phyloP scores from a whole-genome alignment of 2,113 vertebrate genomes.

The Bothrops jararaca region DNA sequence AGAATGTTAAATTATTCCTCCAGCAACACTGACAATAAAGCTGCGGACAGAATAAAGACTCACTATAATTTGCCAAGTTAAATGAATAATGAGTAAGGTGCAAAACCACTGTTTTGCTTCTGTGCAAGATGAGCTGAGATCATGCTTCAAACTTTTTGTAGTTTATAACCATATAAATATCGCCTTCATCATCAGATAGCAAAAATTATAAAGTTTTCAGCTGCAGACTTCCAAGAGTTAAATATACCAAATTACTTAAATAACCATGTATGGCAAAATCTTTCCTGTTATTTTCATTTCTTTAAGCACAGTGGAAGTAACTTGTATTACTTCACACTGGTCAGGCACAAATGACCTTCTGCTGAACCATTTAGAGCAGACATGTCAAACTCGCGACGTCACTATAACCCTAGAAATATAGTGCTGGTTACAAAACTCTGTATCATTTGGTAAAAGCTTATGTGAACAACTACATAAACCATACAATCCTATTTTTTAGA shows the following conservation, averaged over 20 bases:
- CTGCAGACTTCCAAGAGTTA: background rate
- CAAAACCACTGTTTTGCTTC: background rate
- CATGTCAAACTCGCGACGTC: too few species aligned
- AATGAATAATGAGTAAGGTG: background rate
- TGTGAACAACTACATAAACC: background rate
- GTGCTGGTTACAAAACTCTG: background rate
- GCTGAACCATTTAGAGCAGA: background rate
- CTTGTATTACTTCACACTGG: background rate
- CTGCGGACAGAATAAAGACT: background rate
- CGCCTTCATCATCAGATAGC: background rate
- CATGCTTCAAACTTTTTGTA: background rate
- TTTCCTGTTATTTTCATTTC: background rate
- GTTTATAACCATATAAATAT: background rate
- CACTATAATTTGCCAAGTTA: background rate
- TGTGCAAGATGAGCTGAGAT: background rate
- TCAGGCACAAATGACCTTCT: background rate
- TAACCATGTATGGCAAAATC: background rate
- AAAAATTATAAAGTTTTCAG: background rate
- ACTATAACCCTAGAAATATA: background rate
- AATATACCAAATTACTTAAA: constrained; percentile 35
- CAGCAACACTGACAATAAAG: background rate
- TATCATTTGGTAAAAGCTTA: background rate
- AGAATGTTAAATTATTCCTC: background rate
- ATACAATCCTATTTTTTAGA: background rate
- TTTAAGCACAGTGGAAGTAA: background rate